These are phyloP conservation scores for Lithophane semibrunnea DNA, from an alignment of 2,888 invertebrate species.

Conservation along the genomic window DNA sequence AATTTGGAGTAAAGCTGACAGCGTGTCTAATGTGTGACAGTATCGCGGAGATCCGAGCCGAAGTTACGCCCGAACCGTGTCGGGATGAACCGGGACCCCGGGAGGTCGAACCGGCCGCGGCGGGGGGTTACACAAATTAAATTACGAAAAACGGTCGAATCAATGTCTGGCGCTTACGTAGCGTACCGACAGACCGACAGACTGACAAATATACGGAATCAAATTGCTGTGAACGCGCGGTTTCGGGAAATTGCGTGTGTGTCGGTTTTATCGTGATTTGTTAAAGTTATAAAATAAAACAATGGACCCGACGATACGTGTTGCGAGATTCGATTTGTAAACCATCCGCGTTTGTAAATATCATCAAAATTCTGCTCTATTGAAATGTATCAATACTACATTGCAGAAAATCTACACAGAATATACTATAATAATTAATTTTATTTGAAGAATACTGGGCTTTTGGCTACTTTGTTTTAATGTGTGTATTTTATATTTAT, in stretches of 20 bases:
- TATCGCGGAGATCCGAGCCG: constrained; percentile 70
- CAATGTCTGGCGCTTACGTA: constrained; percentile 73
- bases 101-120: constrained; percentile 64
- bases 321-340: constrained; percentile 36
- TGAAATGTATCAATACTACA: background rate
- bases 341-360: background rate
- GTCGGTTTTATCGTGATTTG: constrained; percentile 50
- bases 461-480: too few relatives aligned
- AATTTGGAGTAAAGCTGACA: constrained; percentile 67
- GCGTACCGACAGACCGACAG: constrained; percentile 58
- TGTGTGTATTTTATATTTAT: too few relatives aligned
- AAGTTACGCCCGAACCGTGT: constrained; percentile 81
- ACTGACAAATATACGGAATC: constrained; percentile 66
- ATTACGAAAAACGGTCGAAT: constrained; percentile 78
- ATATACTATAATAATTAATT: too few relatives aligned
- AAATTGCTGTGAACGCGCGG: constrained; percentile 63
- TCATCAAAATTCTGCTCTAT: background rate
- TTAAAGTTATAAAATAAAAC: constrained; percentile 50
- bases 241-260: constrained; percentile 58
- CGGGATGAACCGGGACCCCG: constrained; percentile 67
- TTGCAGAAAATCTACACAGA: background rate
- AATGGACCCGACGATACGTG: constrained; percentile 12
- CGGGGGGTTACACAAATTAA: constrained; percentile 77
- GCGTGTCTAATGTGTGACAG: constrained; percentile 77
- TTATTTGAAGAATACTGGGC: too few relatives aligned